A percentile compares a stretch with the other conserved stretches of the same genome.
Evolutionary conservation across 2,113 vertebrate species (phyloP).

Genomic region (Pluvialis apricaria): DNA sequence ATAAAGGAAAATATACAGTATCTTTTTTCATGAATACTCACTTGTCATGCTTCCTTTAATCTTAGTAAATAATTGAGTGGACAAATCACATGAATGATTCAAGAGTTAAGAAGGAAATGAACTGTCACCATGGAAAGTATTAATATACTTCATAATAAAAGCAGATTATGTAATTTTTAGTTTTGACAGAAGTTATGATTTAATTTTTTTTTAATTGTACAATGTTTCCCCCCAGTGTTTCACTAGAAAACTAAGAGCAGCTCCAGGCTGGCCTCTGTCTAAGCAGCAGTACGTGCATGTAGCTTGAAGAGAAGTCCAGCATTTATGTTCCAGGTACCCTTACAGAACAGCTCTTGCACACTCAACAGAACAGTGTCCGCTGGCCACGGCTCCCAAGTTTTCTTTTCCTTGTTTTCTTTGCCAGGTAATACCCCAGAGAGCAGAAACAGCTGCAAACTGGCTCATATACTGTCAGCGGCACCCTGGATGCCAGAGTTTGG

Average conservation of each 20-base stretch:
- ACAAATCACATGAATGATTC: background rate
- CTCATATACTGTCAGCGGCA: too few relatives aligned
- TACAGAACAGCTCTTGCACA: background rate
- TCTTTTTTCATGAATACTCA: background rate
- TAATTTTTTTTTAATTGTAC: background rate
- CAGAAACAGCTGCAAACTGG: background rate
- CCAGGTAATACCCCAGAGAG: background rate
- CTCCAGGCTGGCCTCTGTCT: background rate
- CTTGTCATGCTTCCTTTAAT: background rate
- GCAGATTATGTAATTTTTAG: background rate
- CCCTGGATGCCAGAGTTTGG: background rate
- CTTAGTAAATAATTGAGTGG: background rate
- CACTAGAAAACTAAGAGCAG: background rate
- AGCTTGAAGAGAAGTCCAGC: background rate
- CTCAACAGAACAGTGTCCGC: background rate
- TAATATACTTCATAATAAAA: background rate
- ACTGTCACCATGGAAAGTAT: background rate
- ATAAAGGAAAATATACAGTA: background rate
- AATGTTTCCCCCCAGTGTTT: fast-evolving
- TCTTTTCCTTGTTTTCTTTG: background rate
- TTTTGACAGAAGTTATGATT: background rate
- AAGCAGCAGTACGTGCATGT: background rate
- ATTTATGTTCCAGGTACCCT: fast-evolving
- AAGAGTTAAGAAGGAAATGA: background rate
- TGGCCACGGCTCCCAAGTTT: background rate